Evolutionary conservation across 2,888 invertebrate species (phyloP).

Genomic region (Andrena dorsata): DNA sequence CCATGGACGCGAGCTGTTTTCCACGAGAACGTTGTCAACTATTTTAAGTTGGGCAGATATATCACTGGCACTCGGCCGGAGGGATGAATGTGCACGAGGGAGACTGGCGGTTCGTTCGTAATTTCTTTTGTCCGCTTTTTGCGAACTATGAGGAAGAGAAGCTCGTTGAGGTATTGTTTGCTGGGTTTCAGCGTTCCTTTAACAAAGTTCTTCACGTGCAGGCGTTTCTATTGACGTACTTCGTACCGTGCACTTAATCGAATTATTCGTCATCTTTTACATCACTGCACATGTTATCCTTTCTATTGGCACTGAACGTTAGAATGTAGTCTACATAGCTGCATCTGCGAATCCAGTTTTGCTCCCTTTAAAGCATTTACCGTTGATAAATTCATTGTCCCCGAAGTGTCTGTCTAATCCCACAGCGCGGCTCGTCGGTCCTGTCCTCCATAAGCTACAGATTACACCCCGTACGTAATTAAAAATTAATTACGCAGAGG

Average conservation of each 20-base stretch:
- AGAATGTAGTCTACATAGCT: not conserved
- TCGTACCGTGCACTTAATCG: not conserved
- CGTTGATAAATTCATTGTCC: constrained; percentile 1
- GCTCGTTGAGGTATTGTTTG: not conserved
- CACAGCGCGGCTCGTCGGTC: not conserved
- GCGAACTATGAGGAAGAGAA: not conserved
- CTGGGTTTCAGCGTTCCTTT: not conserved
- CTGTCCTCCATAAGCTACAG: not conserved
- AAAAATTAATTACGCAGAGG: constrained; percentile 16
- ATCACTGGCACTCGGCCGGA: constrained; percentile 1
- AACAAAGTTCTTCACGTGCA: too few species aligned
- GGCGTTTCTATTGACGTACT: not conserved
- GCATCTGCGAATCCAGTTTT: not conserved
- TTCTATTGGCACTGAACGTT: not conserved
- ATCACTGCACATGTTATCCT: not conserved
- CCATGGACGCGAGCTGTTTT: constrained; percentile 16
- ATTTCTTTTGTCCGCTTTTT: constrained; percentile 3
- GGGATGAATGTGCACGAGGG: not conserved
- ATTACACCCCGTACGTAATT: constrained; percentile 20
- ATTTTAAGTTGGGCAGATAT: constrained; percentile 43
- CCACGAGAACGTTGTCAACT: constrained; percentile 41
- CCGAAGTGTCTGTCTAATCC: not conserved
- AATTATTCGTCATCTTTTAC: not conserved
- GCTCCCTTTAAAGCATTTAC: not conserved
- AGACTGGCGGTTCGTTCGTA: constrained; percentile 19